These are phyloP conservation scores for Cryptoprocta ferox DNA, from an alignment of 2,797 vertebrate species.

Conservation along the genomic window DNA sequence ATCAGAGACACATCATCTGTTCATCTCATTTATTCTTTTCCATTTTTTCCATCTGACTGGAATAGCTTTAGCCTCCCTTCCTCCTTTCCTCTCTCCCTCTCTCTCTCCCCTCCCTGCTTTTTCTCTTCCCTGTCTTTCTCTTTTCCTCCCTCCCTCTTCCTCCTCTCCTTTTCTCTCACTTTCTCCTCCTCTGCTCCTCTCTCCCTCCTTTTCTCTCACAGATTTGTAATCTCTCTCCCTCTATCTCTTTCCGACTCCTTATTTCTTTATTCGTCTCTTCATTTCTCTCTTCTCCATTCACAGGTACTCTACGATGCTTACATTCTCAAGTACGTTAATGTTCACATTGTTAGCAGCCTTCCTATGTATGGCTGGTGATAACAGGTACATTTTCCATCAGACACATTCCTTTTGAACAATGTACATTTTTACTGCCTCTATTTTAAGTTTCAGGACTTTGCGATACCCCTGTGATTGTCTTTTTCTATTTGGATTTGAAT, in stretches of 20 bases:
- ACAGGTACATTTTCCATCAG: neutral
- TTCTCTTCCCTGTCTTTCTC: neutral
- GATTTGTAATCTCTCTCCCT: neutral
- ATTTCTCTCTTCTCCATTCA: neutral
- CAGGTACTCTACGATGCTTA: fast-evolving
- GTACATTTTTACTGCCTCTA: neutral
- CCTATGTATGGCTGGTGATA: too few species aligned
- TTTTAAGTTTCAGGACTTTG: neutral
- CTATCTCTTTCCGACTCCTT: neutral
- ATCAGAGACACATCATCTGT: neutral
- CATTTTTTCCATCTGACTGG: neutral
- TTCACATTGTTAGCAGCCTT: neutral
- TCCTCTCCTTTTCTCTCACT: neutral
- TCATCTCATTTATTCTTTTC: neutral
- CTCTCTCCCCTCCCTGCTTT: neutral
- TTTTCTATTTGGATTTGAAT: neutral
- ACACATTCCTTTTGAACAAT: neutral
- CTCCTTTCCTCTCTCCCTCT: neutral
- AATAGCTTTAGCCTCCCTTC: neutral
- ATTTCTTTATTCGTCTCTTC: neutral
- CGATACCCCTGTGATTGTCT: neutral
- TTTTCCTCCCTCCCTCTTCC: neutral
- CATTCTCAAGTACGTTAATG: neutral
- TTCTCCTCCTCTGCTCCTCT: neutral
- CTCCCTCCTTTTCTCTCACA: neutral